phyloP scores from a whole-genome alignment of 1,140 invertebrate species.

The Anoplophora glabripennis region DNA sequence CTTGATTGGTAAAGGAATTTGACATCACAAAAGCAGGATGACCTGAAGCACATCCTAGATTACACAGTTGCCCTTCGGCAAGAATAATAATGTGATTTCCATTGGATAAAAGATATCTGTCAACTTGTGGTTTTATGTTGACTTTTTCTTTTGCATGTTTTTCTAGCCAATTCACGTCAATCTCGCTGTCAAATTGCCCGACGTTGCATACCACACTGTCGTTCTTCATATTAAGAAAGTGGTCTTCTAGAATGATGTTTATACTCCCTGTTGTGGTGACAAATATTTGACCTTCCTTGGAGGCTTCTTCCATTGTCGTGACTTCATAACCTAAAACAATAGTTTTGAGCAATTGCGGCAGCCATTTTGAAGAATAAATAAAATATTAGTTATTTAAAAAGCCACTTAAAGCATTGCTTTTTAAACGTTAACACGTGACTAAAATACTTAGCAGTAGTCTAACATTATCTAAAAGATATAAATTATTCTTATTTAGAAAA shows the following conservation, averaged over 20 bases:
- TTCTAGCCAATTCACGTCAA: constrained; percentile 95
- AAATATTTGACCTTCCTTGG: constrained; percentile 88
- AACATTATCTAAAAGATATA: too few species aligned
- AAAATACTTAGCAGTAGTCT: too few species aligned
- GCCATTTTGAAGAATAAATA: too few species aligned
- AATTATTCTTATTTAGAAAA: too few species aligned
- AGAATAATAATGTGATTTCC: constrained; percentile 93
- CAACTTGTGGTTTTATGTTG: constrained; percentile 97
- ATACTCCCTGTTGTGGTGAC: constrained; percentile 98
- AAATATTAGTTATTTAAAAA: too few species aligned
- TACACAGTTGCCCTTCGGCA: constrained; percentile 95
- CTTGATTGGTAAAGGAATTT: constrained; percentile 99
- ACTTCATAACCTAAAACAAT: constrained; percentile 74
- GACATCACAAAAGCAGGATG: constrained; percentile 99
- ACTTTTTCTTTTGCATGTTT: constrained; percentile 88
- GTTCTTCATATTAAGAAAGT: constrained; percentile 91
- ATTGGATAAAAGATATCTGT: constrained; percentile 86
- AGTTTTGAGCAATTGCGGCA: too few species aligned
- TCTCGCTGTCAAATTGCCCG: constrained; percentile 99
- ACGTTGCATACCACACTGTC: constrained; percentile 99
- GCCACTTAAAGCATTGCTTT: too few species aligned
- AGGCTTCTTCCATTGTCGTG: constrained; percentile 96
- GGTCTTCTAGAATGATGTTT: constrained; percentile 85
- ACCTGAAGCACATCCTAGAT: constrained; percentile 97
- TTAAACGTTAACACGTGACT: too few species aligned